phyloP scores from a whole-genome alignment of 2,888 invertebrate genomes.

The Azorinus chamasolen region DNA sequence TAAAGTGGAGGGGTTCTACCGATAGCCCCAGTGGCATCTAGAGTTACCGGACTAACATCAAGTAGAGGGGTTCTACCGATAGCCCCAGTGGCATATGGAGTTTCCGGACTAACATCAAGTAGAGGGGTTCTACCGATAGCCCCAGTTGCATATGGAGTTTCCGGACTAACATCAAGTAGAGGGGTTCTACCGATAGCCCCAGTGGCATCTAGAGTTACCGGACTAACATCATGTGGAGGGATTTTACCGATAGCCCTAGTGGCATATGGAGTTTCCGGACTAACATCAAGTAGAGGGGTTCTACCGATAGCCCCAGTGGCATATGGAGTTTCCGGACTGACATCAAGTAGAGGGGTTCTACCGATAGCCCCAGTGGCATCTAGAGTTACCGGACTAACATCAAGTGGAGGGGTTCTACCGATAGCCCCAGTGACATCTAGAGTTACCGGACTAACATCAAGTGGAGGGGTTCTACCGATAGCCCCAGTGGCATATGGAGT shows the following conservation, averaged over 20 bases:
- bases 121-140: constrained; percentile 30
- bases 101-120: constrained; percentile 25
- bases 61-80: constrained; percentile 23
- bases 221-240: constrained; percentile 27
- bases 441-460: constrained; percentile 32
- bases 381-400: constrained; percentile 31
- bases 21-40: constrained; percentile 29
- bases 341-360: constrained; percentile 17
- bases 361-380: constrained; percentile 30
- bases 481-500: constrained; percentile 31
- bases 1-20: constrained; percentile 17
- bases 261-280: constrained; percentile 36
- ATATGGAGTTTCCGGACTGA: constrained; percentile 33
- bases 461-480: constrained; percentile 27
- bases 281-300: constrained; percentile 23
- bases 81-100: constrained; percentile 27
- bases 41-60: constrained; percentile 33
- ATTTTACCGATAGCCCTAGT: constrained; percentile 17
- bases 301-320: constrained; percentile 25
- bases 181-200: constrained; percentile 22
- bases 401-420: constrained; percentile 17
- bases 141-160: constrained; percentile 29
- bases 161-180: constrained; percentile 25
- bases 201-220: constrained; percentile 35
- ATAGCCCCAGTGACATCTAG: constrained; percentile 30